Conservation (phyloP, 2,797 vertebrate species). For the Carcharodon carcharias region DNA sequence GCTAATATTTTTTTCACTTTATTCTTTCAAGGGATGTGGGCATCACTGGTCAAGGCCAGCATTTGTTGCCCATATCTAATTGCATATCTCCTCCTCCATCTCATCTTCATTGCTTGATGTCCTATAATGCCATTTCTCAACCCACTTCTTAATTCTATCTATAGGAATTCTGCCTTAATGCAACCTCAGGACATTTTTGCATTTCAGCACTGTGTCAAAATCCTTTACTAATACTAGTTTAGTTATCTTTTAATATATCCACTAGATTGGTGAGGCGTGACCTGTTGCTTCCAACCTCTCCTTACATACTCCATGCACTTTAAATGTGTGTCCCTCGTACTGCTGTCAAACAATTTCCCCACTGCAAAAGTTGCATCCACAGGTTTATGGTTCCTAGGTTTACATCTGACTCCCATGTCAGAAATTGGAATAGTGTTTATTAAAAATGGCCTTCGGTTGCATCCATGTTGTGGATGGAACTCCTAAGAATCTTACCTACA, state of each 20-base stretch:
- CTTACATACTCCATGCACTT: not conserved
- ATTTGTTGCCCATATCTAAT: no score
- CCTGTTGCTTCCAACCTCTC: not conserved
- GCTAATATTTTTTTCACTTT: not conserved
- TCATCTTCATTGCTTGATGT: not conserved
- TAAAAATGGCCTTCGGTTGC: not conserved
- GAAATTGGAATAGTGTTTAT: not conserved
- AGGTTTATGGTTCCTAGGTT: not conserved
- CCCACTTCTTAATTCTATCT: not conserved
- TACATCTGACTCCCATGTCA: not conserved
- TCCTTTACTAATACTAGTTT: not conserved
- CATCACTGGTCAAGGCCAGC: no score
- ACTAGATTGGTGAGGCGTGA: not conserved
- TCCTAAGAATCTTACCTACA: not conserved
- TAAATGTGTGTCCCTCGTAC: not conserved
- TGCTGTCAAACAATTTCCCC: not conserved
- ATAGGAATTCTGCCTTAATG: not conserved
- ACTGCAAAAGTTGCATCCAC: not conserved
- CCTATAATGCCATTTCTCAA: not conserved
- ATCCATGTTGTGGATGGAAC: not conserved
- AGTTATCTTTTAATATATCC: not conserved
- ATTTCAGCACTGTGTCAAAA: not conserved
- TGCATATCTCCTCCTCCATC: not conserved
- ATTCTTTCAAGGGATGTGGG: no score
- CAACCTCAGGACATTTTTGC: not conserved